Base-by-base conservation (phyloP, 2,888 invertebrate genomes). In the Coecobrya sp. region DNA sequence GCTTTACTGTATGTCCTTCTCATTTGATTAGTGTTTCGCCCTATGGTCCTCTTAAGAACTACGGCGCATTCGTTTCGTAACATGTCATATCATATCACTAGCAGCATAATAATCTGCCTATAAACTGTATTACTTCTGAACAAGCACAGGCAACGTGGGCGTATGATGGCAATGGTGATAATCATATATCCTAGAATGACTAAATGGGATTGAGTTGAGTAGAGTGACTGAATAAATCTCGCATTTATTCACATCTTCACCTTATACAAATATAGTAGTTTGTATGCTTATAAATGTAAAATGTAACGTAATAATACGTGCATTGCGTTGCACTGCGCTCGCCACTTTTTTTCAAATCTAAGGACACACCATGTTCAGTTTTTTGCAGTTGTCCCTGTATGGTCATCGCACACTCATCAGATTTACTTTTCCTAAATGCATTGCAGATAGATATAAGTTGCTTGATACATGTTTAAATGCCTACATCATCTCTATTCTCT, bases 141-240 rank as follows among this genome's bases (percentile, higher is more conserved):
- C 49, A 76, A 25, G 19, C 76, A 76, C 11, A 36, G 36, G 36
- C 4, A 49, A 76, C 76, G 76, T 76, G 76, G 76, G 76, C 76
- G 76, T 76, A 49, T 73, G 73, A 73, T 73, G 73, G 73, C 22
- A 73, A 73, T 73, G 73, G 42, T 45, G 73, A 73, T 73, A 73
- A 73, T 73, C 16, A 73, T 19, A 73, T 45, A 73, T 73, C 22
- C 36, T 73, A 42, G 73, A n/a, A 36, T 73, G 73, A 76, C 49
- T 76, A 76, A 76, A 76, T 76, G 49, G 49, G 49, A 45, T 76
- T 22, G 49, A 49, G 25, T 45, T 76, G 76, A 49, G 45, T 49
- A 16, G 76, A 22, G 22, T 49, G 45, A 45, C 16, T 49, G 25
- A 76, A 76, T 76, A 22, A 76, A 49, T 73, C 25, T 68, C 13